A percentile compares a stretch with the other conserved stretches of the same genome.
These are phyloP conservation scores for Leptopilina drosophilae DNA, from an alignment of 2,888 invertebrate species.

Conservation along the genomic window DNA sequence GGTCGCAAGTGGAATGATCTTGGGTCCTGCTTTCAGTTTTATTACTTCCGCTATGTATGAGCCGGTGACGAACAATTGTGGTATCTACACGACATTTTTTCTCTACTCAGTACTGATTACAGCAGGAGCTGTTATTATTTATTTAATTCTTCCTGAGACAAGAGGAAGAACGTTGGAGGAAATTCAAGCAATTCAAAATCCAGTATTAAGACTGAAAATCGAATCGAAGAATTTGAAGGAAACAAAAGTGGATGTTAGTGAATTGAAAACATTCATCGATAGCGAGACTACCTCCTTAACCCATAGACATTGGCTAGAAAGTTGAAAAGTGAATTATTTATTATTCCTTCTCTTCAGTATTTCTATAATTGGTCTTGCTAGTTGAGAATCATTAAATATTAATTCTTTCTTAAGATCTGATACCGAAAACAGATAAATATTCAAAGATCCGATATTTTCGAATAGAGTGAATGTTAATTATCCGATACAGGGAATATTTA, in stretches of 20 bases:
- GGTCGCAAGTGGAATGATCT: slow-evolving; percentile 32
- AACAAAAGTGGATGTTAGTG: neutral
- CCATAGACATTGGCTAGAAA: neutral
- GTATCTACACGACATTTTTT: slow-evolving; percentile 31
- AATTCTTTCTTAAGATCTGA: neutral
- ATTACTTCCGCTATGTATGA: slow-evolving; percentile 20
- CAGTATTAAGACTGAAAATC: neutral
- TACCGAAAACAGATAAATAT: neutral
- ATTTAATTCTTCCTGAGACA: slow-evolving; percentile 24
- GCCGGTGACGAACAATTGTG: slow-evolving; percentile 24
- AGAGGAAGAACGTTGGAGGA: slow-evolving; percentile 33
- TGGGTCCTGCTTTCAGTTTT: slow-evolving; percentile 31
- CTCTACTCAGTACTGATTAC: slow-evolving; percentile 10
- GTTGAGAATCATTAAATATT: neutral
- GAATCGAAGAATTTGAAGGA: neutral
- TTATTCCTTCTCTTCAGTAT: neutral
- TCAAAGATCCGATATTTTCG: neutral
- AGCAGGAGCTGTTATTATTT: slow-evolving; percentile 25
- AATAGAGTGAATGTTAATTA: neutral
- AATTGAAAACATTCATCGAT: slow-evolving; percentile 21
- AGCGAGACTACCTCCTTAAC: neutral
- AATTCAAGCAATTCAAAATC: slow-evolving; percentile 25
- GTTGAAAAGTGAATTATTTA: neutral
- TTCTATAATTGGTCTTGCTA: neutral
- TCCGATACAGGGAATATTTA: neutral